Evolutionary conservation across 2,888 invertebrate species (phyloP).

Genomic region (Heliothis peltigera): DNA sequence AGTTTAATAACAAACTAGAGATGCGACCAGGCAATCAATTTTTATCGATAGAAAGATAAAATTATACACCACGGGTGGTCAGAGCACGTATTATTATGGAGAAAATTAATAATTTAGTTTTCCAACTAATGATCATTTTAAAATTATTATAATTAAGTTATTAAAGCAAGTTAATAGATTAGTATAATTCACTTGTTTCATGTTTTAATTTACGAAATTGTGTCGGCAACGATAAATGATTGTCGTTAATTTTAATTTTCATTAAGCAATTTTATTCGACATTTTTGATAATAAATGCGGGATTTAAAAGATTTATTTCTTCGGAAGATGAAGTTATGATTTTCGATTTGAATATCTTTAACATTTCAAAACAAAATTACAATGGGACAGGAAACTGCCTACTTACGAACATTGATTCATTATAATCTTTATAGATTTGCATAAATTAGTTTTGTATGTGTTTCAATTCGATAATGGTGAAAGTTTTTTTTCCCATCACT

Average conservation of each 20-base stretch:
- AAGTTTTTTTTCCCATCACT: slow-evolving; percentile 40
- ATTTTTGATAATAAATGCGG: slow-evolving; percentile 44
- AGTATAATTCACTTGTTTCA: slow-evolving; percentile 51
- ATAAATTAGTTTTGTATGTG: slow-evolving; percentile 47
- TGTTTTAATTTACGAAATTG: slow-evolving; percentile 50
- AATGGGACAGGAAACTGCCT: slow-evolving; percentile 52
- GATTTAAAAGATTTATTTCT: slow-evolving; percentile 54
- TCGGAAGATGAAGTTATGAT: slow-evolving; percentile 45
- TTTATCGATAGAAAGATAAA: slow-evolving; percentile 77
- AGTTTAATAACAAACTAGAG: slow-evolving; percentile 76
- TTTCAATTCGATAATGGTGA: slow-evolving; percentile 38
- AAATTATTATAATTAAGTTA: slow-evolving; percentile 48
- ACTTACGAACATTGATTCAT: slow-evolving; percentile 48
- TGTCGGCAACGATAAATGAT: slow-evolving; percentile 41
- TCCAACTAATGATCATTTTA: slow-evolving; percentile 54
- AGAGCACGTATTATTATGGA: slow-evolving; percentile 18
- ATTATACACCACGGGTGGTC: slow-evolving; percentile 79
- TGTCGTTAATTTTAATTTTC: slow-evolving; percentile 57
- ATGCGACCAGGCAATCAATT: slow-evolving; percentile 79
- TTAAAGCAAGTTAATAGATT: slow-evolving; percentile 39
- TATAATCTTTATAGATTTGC: slow-evolving; percentile 36
- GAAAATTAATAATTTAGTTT: slow-evolving; percentile 58
- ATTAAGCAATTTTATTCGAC: slow-evolving; percentile 34
- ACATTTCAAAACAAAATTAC: slow-evolving; percentile 43
- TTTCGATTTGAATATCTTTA: slow-evolving; percentile 55